A percentile compares a stretch with the other conserved stretches of the same genome.
These are phyloP conservation scores for Cephus spinipes DNA, from an alignment of 2,888 invertebrate genomes.

Conservation along the genomic window DNA sequence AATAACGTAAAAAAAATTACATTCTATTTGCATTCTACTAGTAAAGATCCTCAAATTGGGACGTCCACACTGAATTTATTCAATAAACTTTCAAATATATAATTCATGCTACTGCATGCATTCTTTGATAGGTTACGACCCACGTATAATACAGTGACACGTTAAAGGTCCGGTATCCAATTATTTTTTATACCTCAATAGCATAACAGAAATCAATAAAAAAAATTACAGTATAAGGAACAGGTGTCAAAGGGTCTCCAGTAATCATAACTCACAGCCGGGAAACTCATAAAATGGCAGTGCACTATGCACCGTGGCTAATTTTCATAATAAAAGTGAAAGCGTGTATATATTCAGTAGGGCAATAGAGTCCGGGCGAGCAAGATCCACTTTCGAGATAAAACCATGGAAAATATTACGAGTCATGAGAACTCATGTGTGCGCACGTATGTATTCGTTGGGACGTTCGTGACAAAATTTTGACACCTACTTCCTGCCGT, in stretches of 20 bases:
- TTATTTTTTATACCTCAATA: not conserved
- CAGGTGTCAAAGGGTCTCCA: not conserved
- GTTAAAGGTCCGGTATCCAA: not conserved
- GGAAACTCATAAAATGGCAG: not conserved
- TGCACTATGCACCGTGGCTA: not conserved
- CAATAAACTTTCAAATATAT: not conserved
- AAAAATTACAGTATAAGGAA: not conserved
- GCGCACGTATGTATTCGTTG: not conserved
- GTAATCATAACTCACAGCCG: not conserved
- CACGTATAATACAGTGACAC: not conserved
- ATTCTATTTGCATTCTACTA: not conserved
- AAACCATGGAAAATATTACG: conserved; percentile 8
- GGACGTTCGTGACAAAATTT: conserved; percentile 26
- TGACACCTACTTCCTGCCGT: conserved; percentile 27
- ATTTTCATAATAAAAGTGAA: not conserved
- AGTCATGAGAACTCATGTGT: conserved; percentile 18
- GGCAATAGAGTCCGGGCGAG: not conserved
- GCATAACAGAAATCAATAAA: not conserved
- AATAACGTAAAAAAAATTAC: not conserved
- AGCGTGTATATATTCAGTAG: not conserved
- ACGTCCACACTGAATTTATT: not conserved
- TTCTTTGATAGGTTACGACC: not conserved
- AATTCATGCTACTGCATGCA: too few species aligned
- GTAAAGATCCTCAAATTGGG: not conserved
- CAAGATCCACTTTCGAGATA: not conserved